Percentiles rank a stretch among this genome's conserved stretches.
Conservation (phyloP, 2,113 vertebrate species). For the Sisor rabdophorus region DNA sequence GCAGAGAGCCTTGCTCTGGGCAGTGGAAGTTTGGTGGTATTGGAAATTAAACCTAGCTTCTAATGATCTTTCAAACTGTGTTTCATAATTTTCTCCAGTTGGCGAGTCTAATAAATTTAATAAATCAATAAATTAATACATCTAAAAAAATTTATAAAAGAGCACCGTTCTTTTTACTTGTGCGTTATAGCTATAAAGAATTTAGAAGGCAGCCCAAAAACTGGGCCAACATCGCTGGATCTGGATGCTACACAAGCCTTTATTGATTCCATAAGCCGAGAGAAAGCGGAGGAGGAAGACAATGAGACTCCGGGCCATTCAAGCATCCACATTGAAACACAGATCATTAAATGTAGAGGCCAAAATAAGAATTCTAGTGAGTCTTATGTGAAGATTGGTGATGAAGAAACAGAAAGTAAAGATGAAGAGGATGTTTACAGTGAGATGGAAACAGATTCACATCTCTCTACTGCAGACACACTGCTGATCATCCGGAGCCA, state of each 20-base stretch:
- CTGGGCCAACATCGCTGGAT: constrained; percentile 27
- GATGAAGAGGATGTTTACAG: constrained; percentile 3
- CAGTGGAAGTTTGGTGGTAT: too few species aligned
- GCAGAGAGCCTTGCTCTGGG: too few species aligned
- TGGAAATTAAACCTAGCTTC: too few species aligned
- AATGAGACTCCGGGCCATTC: constrained; percentile 27
- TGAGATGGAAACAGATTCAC: constrained; percentile 29
- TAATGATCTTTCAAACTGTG: too few species aligned
- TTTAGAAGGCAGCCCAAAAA: background rate
- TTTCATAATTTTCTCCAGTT: background rate
- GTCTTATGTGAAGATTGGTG: background rate
- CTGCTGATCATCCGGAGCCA: constrained; percentile 43
- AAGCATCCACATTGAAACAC: constrained; percentile 53
- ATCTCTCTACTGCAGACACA: constrained; percentile 49
- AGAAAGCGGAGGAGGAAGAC: background rate
- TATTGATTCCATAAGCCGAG: background rate
- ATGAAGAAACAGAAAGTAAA: background rate
- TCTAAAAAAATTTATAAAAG: too few species aligned
- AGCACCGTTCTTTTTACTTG: background rate
- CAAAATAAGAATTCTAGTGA: constrained; percentile 19
- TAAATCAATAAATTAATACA: too few species aligned
- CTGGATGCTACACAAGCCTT: constrained; percentile 64
- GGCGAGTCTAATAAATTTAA: background rate
- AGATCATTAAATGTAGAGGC: constrained; percentile 28
- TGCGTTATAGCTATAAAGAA: constrained; percentile 28